phyloP scores from a whole-genome alignment of 1,140 invertebrate species.

The Drosophila melanogaster region DNA sequence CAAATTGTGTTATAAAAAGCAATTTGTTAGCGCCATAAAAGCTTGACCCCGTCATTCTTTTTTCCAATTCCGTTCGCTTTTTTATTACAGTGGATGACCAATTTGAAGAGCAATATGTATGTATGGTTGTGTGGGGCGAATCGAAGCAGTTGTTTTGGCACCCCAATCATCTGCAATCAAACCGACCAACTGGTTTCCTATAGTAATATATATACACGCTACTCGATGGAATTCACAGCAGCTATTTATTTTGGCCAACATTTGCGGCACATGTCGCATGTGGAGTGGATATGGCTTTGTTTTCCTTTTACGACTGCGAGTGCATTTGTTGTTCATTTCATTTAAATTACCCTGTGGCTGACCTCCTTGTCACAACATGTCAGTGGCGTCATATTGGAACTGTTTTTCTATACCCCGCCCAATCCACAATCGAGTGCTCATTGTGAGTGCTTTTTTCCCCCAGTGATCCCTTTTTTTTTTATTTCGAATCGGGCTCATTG shows the following conservation, averaged over 20 bases:
- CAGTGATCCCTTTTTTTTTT: constrained; percentile 10
- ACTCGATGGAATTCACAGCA: constrained; percentile 67
- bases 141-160: constrained; percentile 1
- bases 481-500: constrained; percentile 48
- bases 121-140: too few species aligned
- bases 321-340: constrained; percentile 82
- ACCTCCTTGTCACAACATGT: constrained; percentile 73
- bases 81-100: constrained; percentile 76
- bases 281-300: constrained; percentile 41
- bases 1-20: constrained; percentile 79
- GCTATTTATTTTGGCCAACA: constrained; percentile 71
- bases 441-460: constrained; percentile 54
- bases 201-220: constrained; percentile 21
- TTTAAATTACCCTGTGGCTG: constrained; percentile 82
- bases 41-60: constrained; percentile 41
- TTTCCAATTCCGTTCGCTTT: constrained; percentile 24
- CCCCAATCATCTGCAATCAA: constrained; percentile 46
- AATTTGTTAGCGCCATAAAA: constrained; percentile 82
- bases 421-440: constrained; percentile 70
- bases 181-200: constrained; percentile 26
- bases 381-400: constrained; percentile 74
- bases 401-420: constrained; percentile 54
- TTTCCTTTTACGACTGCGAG: constrained; percentile 52
- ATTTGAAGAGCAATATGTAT: constrained; percentile 76
- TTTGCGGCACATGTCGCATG: constrained; percentile 73